Percentiles rank a stretch among this genome's conserved stretches.
These are phyloP conservation scores for Galerucella calmariensis DNA, from an alignment of 2,888 invertebrate species.

Conservation along the genomic window DNA sequence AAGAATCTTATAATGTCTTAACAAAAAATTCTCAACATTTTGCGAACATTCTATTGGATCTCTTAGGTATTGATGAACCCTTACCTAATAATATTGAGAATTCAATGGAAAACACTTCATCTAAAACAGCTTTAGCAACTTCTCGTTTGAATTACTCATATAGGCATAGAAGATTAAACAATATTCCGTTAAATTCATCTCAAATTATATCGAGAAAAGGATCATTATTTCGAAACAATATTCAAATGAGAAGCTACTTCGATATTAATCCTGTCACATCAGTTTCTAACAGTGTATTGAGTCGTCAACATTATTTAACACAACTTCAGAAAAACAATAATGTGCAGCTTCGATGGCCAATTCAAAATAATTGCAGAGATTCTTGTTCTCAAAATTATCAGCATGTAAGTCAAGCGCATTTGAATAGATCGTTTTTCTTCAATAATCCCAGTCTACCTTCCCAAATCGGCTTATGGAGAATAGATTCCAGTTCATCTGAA, in stretches of 20 bases:
- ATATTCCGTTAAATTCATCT: neutral
- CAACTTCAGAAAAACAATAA: neutral
- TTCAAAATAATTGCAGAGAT: neutral
- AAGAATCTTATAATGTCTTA: slow-evolving; percentile 8
- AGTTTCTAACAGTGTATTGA: neutral
- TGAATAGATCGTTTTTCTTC: neutral
- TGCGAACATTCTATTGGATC: slow-evolving; percentile 11
- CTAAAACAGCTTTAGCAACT: neutral
- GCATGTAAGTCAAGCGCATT: neutral
- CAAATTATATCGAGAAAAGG: neutral
- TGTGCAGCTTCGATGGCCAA: neutral
- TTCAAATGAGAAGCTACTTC: neutral
- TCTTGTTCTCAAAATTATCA: slow-evolving; percentile 28
- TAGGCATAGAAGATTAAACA: neutral
- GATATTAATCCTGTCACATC: neutral
- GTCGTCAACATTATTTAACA: neutral
- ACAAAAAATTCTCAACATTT: slow-evolving; percentile 24
- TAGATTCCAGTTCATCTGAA: neutral
- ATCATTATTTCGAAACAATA: neutral
- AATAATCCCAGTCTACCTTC: neutral
- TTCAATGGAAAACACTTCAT: neutral
- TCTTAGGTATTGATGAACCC: slow-evolving; percentile 23
- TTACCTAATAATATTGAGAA: slow-evolving; percentile 2
- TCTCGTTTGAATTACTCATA: neutral
- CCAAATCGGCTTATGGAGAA: neutral